Conservation (phyloP, 2,797 vertebrate genomes). For the Tinamus major region DNA sequence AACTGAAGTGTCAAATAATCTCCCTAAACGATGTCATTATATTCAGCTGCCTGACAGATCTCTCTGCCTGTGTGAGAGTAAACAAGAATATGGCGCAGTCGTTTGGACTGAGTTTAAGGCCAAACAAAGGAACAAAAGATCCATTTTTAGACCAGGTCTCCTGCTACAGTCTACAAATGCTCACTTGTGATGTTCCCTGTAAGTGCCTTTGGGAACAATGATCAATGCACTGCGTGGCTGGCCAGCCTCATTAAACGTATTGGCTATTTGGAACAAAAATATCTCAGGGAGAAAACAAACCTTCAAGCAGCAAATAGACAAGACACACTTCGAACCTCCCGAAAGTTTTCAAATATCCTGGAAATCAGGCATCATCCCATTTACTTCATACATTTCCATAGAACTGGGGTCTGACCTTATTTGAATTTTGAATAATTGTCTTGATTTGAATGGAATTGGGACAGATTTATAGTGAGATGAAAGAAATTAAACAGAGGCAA, state of each 20-base stretch:
- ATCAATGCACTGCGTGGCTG: background rate
- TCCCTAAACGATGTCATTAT: constrained; percentile 54
- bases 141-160: background rate
- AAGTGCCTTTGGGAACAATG: background rate
- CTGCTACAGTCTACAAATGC: constrained; percentile 15
- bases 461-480: background rate
- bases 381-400: background rate
- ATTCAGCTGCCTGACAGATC: constrained; percentile 57
- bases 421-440: background rate
- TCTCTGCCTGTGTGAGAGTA: constrained; percentile 19
- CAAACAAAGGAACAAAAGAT: constrained; percentile 57
- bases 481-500: constrained; percentile 16
- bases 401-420: background rate
- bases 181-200: background rate
- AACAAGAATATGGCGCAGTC: constrained; percentile 35
- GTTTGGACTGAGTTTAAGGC: constrained; percentile 36
- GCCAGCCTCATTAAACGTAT: background rate
- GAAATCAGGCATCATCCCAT: background rate
- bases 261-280: background rate
- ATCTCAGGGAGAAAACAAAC: background rate
- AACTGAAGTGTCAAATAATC: constrained; percentile 55
- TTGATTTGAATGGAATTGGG: background rate
- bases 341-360: background rate
- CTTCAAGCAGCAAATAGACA: background rate
- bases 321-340: constrained; percentile 40